phyloP scores from a whole-genome alignment of 2,888 invertebrate genomes.

The Meganola albula region DNA sequence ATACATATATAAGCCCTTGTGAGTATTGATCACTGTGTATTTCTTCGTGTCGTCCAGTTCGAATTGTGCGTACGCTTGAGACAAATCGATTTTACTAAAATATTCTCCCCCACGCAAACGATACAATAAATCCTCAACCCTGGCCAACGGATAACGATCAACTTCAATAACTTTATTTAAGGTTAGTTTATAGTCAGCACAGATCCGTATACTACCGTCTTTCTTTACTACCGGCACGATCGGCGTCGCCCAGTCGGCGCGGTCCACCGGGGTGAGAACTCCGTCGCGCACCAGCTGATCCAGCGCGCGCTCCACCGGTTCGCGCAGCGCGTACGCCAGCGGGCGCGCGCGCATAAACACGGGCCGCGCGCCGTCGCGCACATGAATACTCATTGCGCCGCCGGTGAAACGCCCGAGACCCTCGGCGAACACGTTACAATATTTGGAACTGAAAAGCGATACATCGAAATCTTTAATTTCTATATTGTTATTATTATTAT shows the following conservation, averaged over 20 bases:
- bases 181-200: too few species aligned
- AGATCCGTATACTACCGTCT: too few species aligned
- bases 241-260: too few species aligned
- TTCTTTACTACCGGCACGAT: too few species aligned
- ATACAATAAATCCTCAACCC: conserved; percentile 4
- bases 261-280: too few species aligned
- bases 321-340: neutral
- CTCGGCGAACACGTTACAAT: conserved; percentile 7
- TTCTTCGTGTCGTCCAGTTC: neutral
- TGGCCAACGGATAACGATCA: conserved; percentile 4
- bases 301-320: too few species aligned
- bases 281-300: too few species aligned
- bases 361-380: conserved; percentile 3
- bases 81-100: conserved; percentile 2
- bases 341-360: too few species aligned
- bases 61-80: conserved; percentile 4
- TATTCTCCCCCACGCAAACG: neutral
- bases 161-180: too few species aligned
- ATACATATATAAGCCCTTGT: conserved; percentile 2
- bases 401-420: conserved; percentile 6
- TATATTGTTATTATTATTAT: too few species aligned
- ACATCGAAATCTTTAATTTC: too few species aligned
- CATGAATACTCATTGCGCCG: conserved; percentile 2
- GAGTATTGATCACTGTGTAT: conserved; percentile 6
- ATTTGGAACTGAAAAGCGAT: conserved; percentile 8